Conservation (phyloP, 2,113 vertebrate species). For the Chitala chitala region DNA sequence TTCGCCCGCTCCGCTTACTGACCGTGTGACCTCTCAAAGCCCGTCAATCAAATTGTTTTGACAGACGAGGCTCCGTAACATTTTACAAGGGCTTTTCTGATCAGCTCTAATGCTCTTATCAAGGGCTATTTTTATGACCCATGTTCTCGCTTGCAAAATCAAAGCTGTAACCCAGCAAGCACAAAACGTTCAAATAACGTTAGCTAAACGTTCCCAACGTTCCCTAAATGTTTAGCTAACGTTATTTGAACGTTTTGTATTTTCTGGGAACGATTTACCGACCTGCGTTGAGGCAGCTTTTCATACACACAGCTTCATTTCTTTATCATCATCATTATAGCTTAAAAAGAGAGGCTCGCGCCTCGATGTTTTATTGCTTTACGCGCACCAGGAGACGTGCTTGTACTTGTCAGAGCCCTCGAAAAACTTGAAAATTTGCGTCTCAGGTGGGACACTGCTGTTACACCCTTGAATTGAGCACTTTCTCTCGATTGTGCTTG, state of each 20-base stretch:
- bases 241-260: no score
- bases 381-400: background rate
- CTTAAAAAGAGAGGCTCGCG: slow-evolving; percentile 13
- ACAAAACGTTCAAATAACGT: no score
- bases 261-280: background rate
- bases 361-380: background rate
- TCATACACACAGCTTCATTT: background rate
- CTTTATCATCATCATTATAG: slow-evolving; percentile 10
- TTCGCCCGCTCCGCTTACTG: background rate
- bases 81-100: background rate
- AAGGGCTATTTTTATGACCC: slow-evolving; percentile 7
- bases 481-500: slow-evolving; percentile 10
- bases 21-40: slow-evolving; percentile 8
- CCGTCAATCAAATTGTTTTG: background rate
- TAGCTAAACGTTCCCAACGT: no score
- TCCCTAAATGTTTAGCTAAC: no score
- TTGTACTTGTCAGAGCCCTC: background rate
- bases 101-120: background rate
- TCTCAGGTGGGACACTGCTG: slow-evolving; percentile 6
- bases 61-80: background rate
- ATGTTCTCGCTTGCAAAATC: background rate
- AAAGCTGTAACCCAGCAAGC: slow-evolving; percentile 4
- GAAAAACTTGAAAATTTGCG: slow-evolving; percentile 6
- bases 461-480: slow-evolving; percentile 16
- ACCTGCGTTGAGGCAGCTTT: background rate